Evolutionary conservation across 2,113 vertebrate genomes (phyloP).

Genomic region (Pseudorasbora parva): DNA sequence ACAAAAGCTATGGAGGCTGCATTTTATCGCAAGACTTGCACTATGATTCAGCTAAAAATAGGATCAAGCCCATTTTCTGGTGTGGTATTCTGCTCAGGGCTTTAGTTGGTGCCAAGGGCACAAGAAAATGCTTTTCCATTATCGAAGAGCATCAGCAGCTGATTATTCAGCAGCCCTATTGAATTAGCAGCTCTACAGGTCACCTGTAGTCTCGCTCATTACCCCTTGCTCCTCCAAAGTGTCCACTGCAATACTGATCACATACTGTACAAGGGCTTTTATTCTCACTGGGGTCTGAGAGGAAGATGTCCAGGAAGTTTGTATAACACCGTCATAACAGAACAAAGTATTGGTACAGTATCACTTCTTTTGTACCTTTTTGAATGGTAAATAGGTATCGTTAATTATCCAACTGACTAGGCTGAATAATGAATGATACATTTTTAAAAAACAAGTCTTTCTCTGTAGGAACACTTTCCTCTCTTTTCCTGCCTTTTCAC

Average conservation of each 20-base stretch:
- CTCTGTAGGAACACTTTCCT: not conserved
- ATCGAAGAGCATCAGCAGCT: constrained; percentile 30
- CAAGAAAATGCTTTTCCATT: constrained; percentile 37
- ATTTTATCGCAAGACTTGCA: not conserved
- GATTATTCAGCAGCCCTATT: constrained; percentile 43
- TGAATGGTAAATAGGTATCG: not conserved
- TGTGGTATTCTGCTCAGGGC: constrained; percentile 25
- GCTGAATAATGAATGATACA: not conserved
- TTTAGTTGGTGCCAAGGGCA: constrained; percentile 30
- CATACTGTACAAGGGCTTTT: constrained; percentile 39
- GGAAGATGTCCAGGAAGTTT: not conserved
- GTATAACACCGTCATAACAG: not conserved
- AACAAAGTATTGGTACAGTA: not conserved
- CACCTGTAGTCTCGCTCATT: constrained; percentile 58
- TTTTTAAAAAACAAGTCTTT: not conserved
- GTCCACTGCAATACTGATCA: constrained; percentile 45
- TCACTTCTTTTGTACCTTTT: not conserved
- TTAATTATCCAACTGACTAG: not conserved
- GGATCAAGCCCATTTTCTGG: constrained; percentile 6
- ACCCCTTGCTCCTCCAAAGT: constrained; percentile 29
- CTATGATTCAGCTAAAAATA: constrained; percentile 4
- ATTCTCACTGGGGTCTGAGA: constrained; percentile 41
- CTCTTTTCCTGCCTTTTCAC: constrained; percentile 2
- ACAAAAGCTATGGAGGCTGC: not conserved
- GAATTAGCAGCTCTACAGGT: constrained; percentile 45